Conservation (phyloP, 2,797 vertebrate species). For the Leptodactylus fallax region DNA sequence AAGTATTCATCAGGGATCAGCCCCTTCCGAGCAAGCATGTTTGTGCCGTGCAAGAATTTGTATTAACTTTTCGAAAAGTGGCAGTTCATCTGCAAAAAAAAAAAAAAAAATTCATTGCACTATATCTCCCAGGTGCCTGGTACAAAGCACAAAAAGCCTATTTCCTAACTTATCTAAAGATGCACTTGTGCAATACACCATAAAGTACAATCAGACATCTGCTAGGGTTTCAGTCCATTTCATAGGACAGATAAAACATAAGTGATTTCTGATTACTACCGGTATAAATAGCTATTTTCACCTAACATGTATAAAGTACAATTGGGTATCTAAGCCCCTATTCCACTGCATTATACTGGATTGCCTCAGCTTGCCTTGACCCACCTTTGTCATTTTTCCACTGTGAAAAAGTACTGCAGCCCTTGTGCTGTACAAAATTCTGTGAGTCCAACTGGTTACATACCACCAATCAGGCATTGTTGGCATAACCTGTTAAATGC, state of each 20-base stretch:
- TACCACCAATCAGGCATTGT: no score
- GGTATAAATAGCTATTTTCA: neutral
- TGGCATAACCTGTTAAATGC: no score
- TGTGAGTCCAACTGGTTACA: no score
- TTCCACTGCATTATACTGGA: no score
- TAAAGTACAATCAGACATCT: neutral
- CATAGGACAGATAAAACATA: conserved; percentile 10
- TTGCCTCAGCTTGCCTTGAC: no score
- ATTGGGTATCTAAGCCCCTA: neutral
- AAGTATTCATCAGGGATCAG: conserved; percentile 81
- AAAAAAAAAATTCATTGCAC: conserved; percentile 8
- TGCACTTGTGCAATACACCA: neutral
- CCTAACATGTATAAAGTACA: neutral
- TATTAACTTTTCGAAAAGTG: neutral
- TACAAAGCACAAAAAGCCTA: neutral
- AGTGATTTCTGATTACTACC: neutral
- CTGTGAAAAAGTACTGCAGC: no score
- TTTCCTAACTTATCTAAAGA: neutral
- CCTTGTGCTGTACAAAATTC: no score
- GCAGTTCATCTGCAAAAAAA: conserved; percentile 32
- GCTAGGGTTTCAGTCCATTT: neutral
- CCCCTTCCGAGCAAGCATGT: conserved; percentile 84
- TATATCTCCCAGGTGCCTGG: neutral
- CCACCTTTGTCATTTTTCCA: no score
- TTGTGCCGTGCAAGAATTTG: neutral